These are phyloP conservation scores for Passer domesticus DNA, from an alignment of 2,113 vertebrate genomes.

Conservation along the genomic window DNA sequence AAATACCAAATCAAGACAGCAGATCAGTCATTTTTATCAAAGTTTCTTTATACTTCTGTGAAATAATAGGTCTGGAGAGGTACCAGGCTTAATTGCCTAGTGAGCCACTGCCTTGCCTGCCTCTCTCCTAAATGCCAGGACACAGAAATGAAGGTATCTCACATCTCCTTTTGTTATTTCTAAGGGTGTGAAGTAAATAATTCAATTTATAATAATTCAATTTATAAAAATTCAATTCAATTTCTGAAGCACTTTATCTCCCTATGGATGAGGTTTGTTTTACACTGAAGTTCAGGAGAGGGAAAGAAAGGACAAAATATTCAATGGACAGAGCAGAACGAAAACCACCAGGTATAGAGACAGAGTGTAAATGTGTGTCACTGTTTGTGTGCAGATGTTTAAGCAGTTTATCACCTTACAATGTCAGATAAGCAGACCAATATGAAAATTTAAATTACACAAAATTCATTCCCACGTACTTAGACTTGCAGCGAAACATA, in stretches of 20 bases:
- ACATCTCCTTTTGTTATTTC: background rate
- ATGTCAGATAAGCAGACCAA: background rate
- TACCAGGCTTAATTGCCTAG: background rate
- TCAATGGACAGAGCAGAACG: background rate
- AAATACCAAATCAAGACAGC: conserved; percentile 2
- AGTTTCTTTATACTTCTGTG: background rate
- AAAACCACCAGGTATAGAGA: background rate
- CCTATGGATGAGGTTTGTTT: background rate
- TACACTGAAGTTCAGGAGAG: background rate
- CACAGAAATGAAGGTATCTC: background rate
- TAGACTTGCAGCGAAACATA: fast-evolving
- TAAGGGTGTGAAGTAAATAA: background rate
- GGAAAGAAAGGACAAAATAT: background rate
- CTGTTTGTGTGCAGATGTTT: background rate
- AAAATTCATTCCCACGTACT: background rate
- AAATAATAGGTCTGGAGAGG: conserved; percentile 30
- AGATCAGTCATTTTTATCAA: background rate
- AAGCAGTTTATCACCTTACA: background rate
- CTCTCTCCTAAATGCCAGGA: background rate
- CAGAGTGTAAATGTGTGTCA: background rate
- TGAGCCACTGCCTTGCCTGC: background rate
- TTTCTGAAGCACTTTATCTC: background rate
- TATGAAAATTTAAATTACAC: background rate
- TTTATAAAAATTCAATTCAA: background rate
- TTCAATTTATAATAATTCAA: background rate